These are phyloP conservation scores for Fregata magnificens DNA, from an alignment of 2,113 vertebrate species.

Conservation along the genomic window DNA sequence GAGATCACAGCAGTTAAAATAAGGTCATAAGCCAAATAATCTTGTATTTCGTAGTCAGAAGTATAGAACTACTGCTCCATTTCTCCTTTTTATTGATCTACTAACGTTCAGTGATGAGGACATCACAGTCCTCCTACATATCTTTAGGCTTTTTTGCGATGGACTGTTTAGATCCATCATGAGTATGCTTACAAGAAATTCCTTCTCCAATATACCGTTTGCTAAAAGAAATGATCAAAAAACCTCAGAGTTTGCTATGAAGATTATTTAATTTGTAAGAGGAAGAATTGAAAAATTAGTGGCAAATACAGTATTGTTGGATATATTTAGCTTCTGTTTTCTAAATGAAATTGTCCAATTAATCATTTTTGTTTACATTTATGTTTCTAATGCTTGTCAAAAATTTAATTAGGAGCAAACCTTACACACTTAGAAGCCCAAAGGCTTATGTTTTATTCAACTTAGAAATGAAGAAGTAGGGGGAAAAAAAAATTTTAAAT, in stretches of 20 bases:
- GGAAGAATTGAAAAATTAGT: not conserved
- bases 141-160: not conserved
- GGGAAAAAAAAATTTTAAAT: not conserved
- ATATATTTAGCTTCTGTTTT: not conserved
- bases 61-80: not conserved
- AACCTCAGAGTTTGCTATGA: not conserved
- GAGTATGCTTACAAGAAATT: not conserved
- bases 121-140: not conserved
- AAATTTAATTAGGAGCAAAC: not conserved
- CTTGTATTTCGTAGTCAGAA: not conserved
- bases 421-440: not conserved
- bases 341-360: not conserved
- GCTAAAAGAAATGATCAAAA: not conserved
- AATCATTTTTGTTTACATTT: not conserved
- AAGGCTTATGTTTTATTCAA: not conserved
- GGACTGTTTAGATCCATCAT: not conserved
- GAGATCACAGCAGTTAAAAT: not conserved
- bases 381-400: not conserved
- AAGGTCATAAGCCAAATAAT: not conserved
- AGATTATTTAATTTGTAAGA: not conserved
- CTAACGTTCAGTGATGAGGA: not conserved
- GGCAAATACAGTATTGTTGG: not conserved
- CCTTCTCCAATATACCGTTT: not conserved
- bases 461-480: not conserved
- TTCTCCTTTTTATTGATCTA: not conserved